phyloP scores from a whole-genome alignment of 2,797 vertebrate genomes.

The Bovichtus diacanthus region DNA sequence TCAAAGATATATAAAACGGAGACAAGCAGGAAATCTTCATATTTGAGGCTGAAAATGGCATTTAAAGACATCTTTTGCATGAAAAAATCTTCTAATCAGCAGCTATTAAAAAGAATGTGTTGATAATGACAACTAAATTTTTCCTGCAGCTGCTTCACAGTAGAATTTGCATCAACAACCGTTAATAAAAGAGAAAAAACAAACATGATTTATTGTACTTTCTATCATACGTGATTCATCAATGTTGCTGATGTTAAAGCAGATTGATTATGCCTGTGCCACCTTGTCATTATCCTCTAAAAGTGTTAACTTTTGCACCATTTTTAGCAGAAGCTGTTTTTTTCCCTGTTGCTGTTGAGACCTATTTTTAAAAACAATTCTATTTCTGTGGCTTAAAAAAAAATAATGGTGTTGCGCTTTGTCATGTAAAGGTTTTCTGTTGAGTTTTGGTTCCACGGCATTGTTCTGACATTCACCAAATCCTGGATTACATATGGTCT shows the following conservation, averaged over 20 bases:
- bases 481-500: not conserved
- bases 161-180: not conserved
- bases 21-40: no score
- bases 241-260: not conserved
- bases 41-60: no score
- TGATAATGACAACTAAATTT: not conserved
- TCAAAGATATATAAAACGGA: no score
- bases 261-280: not conserved
- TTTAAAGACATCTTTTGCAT: no score
- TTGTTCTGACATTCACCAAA: not conserved
- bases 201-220: not conserved
- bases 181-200: not conserved
- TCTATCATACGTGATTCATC: not conserved
- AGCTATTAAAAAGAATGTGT: no score
- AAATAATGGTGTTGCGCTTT: not conserved
- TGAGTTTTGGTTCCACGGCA: not conserved
- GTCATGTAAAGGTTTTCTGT: not conserved
- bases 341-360: no score
- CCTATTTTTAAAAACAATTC: no score
- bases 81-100: no score
- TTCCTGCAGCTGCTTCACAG: conserved; percentile 4
- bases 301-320: not conserved
- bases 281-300: not conserved
- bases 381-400: no score
- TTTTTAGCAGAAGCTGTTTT: not conserved